Conservation (phyloP, 2,113 vertebrate species). For the Urocitellus parryii region DNA sequence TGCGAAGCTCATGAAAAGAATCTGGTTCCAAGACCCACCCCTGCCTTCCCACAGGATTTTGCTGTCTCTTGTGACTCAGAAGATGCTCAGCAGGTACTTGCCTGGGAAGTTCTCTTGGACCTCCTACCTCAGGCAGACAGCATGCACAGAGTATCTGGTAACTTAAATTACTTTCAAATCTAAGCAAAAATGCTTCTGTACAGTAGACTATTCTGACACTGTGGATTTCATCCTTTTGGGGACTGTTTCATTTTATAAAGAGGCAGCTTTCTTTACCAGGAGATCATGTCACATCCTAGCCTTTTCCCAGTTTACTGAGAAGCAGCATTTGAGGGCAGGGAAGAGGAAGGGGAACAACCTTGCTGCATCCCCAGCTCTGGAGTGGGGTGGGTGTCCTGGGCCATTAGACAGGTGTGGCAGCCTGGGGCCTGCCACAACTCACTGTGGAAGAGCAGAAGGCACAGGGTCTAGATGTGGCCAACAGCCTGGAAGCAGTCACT, state of each 20-base stretch:
- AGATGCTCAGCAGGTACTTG: background rate
- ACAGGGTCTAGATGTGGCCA: background rate
- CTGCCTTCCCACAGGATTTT: too few relatives aligned
- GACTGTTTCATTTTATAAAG: background rate
- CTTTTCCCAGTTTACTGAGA: background rate
- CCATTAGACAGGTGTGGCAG: background rate
- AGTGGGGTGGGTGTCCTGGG: background rate
- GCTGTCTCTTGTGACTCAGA: background rate
- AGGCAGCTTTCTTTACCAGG: background rate
- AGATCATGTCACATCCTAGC: background rate
- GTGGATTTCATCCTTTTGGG: background rate
- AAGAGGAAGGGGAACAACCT: background rate
- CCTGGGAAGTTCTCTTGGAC: too few relatives aligned
- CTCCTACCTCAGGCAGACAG: background rate
- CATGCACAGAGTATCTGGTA: background rate
- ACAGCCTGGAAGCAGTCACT: background rate
- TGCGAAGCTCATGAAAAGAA: background rate
- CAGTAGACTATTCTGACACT: too few relatives aligned
- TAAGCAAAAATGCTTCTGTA: background rate
- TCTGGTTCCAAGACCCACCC: background rate
- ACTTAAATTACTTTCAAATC: background rate
- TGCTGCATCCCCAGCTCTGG: background rate
- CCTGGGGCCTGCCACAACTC: accelerated
- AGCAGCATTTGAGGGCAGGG: too few relatives aligned
- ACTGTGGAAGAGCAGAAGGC: accelerated